These are phyloP conservation scores for Vandiemenella viatica DNA, from an alignment of 2,888 invertebrate genomes.

Conservation along the genomic window DNA sequence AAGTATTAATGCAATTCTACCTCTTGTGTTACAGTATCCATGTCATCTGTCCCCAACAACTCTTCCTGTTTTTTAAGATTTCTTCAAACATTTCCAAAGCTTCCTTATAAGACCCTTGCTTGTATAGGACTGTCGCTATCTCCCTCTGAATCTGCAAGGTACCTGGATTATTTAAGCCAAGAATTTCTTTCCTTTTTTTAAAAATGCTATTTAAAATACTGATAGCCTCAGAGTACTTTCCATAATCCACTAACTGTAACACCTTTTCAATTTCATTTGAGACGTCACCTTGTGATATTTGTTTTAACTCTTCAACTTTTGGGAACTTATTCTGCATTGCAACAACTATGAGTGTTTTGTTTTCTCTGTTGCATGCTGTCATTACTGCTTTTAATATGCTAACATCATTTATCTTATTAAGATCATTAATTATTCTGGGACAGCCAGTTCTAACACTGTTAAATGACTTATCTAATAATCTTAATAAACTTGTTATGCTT, in stretches of 20 bases:
- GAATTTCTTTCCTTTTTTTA: conserved; percentile 7
- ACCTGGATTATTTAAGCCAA: conserved; percentile 11
- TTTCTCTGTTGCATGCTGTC: conserved; percentile 12
- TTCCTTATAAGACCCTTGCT: background rate
- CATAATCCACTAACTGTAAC: background rate
- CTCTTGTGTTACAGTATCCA: conserved; percentile 1
- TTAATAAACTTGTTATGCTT: background rate
- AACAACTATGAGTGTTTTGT: conserved; percentile 1
- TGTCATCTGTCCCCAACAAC: background rate
- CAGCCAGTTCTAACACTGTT: conserved; percentile 6
- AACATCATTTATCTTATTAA: conserved; percentile 12
- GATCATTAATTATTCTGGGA: conserved; percentile 8
- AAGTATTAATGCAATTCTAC: conserved; percentile 5
- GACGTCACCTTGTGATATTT: background rate
- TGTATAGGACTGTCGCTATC: background rate
- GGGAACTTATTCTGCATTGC: background rate
- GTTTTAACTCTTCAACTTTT: background rate
- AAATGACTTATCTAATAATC: conserved; percentile 1
- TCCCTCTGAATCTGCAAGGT: conserved; percentile 12
- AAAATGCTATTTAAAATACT: background rate
- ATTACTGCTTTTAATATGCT: conserved; percentile 12
- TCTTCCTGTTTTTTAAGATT: background rate
- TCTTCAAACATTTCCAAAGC: background rate
- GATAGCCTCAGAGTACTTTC: background rate
- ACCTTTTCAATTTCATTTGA: conserved; percentile 9